Percentiles rank a stretch among this genome's conserved stretches.
Conservation (phyloP, 53 echinoderm and acorn worm species). For the Antedon mediterranea region DNA sequence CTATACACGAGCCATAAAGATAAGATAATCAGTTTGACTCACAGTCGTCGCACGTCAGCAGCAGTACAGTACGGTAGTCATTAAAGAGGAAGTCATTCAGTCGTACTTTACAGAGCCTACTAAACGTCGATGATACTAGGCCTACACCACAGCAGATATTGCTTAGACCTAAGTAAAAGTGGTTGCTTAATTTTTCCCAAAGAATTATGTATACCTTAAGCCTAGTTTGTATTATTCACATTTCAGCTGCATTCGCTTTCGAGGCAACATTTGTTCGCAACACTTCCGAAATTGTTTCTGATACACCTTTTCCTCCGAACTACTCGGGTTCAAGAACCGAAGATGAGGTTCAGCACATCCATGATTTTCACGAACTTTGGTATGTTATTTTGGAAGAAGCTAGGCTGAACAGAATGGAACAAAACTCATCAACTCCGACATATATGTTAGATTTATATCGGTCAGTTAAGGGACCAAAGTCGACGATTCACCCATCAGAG, state of each 20-base stretch:
- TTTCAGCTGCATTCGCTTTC: neutral
- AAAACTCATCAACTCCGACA: constrained; percentile 5
- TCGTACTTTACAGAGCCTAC: too few species aligned
- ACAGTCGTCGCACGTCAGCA: too few species aligned
- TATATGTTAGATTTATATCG: constrained; percentile 40
- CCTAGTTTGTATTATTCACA: neutral
- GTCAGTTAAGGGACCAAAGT: constrained; percentile 15
- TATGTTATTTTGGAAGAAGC: neutral
- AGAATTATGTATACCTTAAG: too few species aligned
- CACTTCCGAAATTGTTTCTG: neutral
- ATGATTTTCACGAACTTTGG: neutral
- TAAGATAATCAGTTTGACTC: too few species aligned
- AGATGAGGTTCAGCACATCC: neutral
- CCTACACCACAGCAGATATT: too few species aligned
- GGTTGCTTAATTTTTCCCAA: too few species aligned
- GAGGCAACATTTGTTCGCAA: neutral
- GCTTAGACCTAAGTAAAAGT: too few species aligned
- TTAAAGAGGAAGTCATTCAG: too few species aligned
- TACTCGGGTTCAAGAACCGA: neutral
- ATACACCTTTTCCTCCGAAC: neutral
- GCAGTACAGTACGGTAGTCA: too few species aligned
- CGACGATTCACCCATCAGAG: constrained; percentile 29
- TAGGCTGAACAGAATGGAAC: neutral
- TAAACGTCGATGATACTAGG: too few species aligned
- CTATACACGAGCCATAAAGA: too few species aligned